Evolutionary conservation across 2,113 vertebrate species (phyloP), one percentile per base, ranked within the genome.

Genomic region (Notechis scutatus): DNA sequence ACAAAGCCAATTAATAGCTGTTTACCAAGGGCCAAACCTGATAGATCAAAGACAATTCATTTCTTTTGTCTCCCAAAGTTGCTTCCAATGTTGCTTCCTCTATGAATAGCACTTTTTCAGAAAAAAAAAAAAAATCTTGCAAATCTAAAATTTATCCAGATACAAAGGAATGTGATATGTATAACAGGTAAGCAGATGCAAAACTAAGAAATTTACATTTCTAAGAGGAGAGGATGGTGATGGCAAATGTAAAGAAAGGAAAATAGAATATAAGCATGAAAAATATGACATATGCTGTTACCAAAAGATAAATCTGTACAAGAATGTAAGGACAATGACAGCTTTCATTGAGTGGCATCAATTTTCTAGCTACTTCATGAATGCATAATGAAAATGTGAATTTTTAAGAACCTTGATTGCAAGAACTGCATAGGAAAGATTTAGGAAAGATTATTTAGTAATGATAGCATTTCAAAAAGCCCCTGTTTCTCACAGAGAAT

Each of bases 1-100:
- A 98, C 97, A 97, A 97, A 97, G 97, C 97, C 98, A 98, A 99
- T 99, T 99, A 99, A 98, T 96, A 97, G 96, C 97, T 98, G 97
- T 99, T 99, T 98, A 98, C 97, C 97, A 97, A 97, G 97, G 97
- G 98, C 98, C 97, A 52, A 94, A 97, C 95, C 96, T 93, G 96
- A 96, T 95, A 96, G 97, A 98, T 99, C 98, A 98, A 98, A 98
- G 97, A 92, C 92, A 94, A 93, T 0, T 54, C 88, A 52, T 69
- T 93, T 96, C 90, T 89, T 97, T 97, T 96, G 94, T 95, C 94
- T 96, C 95, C 93, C 0, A 74, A 93, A 93, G 47, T 89, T 90
- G 92, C 54, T 93, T 92, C 93, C 94, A 91, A 81, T 91, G 93
- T 81, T 64, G 95, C 94, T 90, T 29, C 57, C 54, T 0, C 0